These are phyloP conservation scores for Eupithecia tripunctaria DNA, from an alignment of 2,888 invertebrate species.

Conservation along the genomic window DNA sequence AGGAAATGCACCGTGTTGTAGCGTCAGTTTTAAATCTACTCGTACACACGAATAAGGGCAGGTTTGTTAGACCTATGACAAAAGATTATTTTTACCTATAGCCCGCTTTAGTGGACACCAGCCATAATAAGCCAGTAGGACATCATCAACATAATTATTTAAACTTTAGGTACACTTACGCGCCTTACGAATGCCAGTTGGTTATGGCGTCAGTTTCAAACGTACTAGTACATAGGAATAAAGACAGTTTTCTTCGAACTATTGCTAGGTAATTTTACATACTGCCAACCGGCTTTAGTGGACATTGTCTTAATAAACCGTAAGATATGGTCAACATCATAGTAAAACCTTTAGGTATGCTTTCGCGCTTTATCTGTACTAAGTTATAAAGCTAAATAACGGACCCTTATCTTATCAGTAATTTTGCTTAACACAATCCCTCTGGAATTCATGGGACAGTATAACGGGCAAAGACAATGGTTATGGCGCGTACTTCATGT, in stretches of 20 bases:
- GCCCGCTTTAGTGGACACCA: neutral
- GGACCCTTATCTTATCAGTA: slow-evolving; percentile 31
- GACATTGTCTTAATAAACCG: neutral
- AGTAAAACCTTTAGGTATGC: neutral
- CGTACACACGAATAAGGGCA: neutral
- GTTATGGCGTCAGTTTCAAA: no score
- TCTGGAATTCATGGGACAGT: slow-evolving; percentile 60
- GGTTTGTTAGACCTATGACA: neutral
- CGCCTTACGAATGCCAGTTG: no score
- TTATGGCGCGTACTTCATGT: slow-evolving; percentile 62
- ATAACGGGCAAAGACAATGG: slow-evolving; percentile 55
- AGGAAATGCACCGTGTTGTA: neutral
- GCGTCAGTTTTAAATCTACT: neutral
- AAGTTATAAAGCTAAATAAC: neutral
- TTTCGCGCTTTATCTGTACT: neutral
- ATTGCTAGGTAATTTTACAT: no score
- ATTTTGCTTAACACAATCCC: slow-evolving; percentile 43
- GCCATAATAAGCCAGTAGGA: neutral
- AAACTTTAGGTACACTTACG: neutral
- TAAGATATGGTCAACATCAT: neutral
- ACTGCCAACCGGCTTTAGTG: no score
- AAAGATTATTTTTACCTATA: neutral
- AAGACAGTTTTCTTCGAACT: no score
- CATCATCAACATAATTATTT: neutral
- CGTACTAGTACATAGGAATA: no score